Evolutionary conservation across 2,888 invertebrate genomes (phyloP), one percentile per base, ranked within the genome.

Genomic region (Slavum lentiscoides): DNA sequence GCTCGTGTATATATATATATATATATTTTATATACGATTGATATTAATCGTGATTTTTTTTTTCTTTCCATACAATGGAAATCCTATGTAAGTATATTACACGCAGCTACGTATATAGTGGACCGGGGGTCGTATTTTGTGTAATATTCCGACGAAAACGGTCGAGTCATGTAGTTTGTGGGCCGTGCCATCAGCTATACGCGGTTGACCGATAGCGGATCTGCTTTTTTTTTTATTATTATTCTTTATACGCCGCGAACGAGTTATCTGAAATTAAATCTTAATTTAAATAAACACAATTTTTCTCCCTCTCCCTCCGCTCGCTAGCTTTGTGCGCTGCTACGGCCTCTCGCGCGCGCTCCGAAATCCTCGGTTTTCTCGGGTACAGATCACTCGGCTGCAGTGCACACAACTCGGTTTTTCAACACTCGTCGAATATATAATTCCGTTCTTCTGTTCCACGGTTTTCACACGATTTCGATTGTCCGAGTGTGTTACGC

Each of bases 251-350:
- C 17, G 30, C 11, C 30, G 30, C 30, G 30, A 17, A 39, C 37
- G 8, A 5, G 23, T 21, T 72, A 80, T 80, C 80, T 80, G 70
- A 80, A 80, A 80, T 80, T 80, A 80, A 80, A 80, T 80, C 80
- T 80, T 72, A 80, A 80, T 80, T 80, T 70, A 77, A 77, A 77
- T 77, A 70, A 61, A 70, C 21, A 53, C 69, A 53, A 21, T 53
- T 53, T 30, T 39, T 58, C 7, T 58, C n/a, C 23, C 17, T 39
- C 43, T 7, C 67, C n/a, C 19, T 19, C 55, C 19, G 3, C 19
- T 17, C 55, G 55, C 0, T 19, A 53, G 6, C 1, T 30, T 1
- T 4, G 30, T 30, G 4, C 4, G 2, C 17, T 1, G 1, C 15
- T 13, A 1, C 9, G 7, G 9, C 43, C 43, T 9, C 43, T 43